These are phyloP conservation scores for Tympanoctomys barrerae DNA, from an alignment of 2,797 vertebrate species.

Conservation along the genomic window DNA sequence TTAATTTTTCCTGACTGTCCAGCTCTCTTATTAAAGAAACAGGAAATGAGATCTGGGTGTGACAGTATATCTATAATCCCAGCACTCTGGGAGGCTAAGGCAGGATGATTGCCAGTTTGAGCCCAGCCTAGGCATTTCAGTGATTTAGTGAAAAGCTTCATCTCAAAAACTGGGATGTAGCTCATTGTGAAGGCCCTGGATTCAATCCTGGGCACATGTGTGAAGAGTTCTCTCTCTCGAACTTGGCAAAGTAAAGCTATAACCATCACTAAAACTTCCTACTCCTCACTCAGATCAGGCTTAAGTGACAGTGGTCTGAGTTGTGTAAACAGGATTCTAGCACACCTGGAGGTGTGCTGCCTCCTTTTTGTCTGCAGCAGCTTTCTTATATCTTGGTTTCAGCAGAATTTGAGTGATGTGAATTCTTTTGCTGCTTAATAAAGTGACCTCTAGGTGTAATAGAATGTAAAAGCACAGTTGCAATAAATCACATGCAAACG, in stretches of 20 bases:
- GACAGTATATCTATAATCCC: background rate
- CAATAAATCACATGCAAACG: conserved; percentile 83
- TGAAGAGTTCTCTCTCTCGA: background rate
- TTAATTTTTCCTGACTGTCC: conserved; percentile 70
- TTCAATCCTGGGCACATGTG: background rate
- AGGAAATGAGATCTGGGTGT: conserved; percentile 60
- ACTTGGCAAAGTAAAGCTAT: background rate
- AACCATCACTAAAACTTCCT: background rate
- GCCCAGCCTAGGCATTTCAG: background rate
- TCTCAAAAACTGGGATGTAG: background rate
- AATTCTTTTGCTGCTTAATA: conserved; percentile 85
- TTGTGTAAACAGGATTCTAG: background rate
- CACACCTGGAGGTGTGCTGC: background rate
- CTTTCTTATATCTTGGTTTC: conserved; percentile 81
- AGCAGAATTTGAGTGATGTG: conserved; percentile 85
- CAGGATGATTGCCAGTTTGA: background rate
- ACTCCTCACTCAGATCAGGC: background rate
- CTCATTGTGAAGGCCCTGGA: background rate
- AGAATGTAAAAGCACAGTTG: conserved; percentile 83
- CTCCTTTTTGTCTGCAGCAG: conserved; percentile 38
- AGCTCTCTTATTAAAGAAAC: conserved; percentile 80
- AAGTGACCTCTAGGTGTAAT: conserved; percentile 83
- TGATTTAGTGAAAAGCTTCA: background rate
- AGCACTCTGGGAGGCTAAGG: background rate
- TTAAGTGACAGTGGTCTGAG: background rate